Base-by-base conservation (phyloP, 2,888 invertebrate species). In the Seira sanloemensis region DNA sequence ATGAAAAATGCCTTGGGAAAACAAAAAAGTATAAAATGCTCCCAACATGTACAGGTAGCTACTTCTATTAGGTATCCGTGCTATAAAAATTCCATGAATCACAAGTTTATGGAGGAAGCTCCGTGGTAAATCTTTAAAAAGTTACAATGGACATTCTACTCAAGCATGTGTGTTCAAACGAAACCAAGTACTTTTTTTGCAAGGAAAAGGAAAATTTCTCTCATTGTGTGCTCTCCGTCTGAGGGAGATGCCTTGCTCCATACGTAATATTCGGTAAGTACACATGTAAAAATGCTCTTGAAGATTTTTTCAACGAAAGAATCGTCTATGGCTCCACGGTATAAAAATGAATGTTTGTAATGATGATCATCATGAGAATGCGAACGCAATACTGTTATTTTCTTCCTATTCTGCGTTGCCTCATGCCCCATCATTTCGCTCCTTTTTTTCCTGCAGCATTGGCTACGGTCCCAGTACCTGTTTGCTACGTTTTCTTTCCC, bases 371-470 rank as follows among this genome's bases (percentile, higher is more conserved):
- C 50, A 50, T 50, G 50, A 50, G 50, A 50, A 50, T 50, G 50
- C n/a, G 50, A 50, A 50, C n/a, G 50, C 50, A 50, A 50, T 50
- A 18, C 50, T n/a, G 50, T 50, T 50, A 50, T 50, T 50, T 50
- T 50, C 50, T 18, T 50, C n/a, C 50, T 18, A n/a, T 50, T 50
- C n/a, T 18, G n/a, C 50, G 16, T 18, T 50, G 50, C 50, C 50
- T 54, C 25, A 46, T 37, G 46, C 71, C 58, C 71, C 18, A 46
- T 68, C 74, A 58, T 67, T 80, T 80, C 74, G 68, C 68, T 26
- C 18, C 77, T 27, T 54, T 5, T 25, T 24, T 46, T 72, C 78
- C 16, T 50, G n/a, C 12, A 50, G n/a, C 16, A n/a, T 50, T 50
- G 50, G 50, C 50, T 50, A 50, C 50, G n/a, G 50, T 50, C 12